Evolutionary conservation across 2,888 invertebrate genomes (phyloP).

Genomic region (Sphaeridia pumilis): DNA sequence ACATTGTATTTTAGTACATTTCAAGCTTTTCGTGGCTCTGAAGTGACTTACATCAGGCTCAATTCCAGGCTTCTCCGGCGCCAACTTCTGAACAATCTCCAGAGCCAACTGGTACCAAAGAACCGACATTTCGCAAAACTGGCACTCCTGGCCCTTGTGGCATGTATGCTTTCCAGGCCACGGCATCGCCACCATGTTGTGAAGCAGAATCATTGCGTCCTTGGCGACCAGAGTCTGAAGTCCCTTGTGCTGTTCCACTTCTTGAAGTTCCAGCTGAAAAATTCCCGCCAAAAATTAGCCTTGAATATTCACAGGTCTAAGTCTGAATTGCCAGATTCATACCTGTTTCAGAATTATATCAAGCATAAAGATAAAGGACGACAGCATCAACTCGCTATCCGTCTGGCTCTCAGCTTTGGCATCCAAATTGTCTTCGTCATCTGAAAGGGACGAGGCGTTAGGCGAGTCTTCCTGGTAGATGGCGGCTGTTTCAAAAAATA

Average conservation of each 20-base stretch:
- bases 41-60: slow-evolving; percentile 57
- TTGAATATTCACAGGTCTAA: neutral
- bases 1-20: neutral
- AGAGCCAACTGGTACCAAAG: slow-evolving; percentile 89
- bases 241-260: slow-evolving; percentile 67
- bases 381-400: slow-evolving; percentile 65
- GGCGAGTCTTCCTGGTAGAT: slow-evolving; percentile 58
- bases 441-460: slow-evolving; percentile 55
- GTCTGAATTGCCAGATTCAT: neutral
- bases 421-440: slow-evolving; percentile 48
- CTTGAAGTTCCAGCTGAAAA: slow-evolving; percentile 65
- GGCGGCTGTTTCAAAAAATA: slow-evolving; percentile 41
- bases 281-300: slow-evolving; percentile 5
- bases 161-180: slow-evolving; percentile 55
- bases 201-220: slow-evolving; percentile 60
- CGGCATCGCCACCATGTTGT: slow-evolving; percentile 58
- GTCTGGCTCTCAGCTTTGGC: slow-evolving; percentile 56
- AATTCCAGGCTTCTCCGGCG: slow-evolving; percentile 58
- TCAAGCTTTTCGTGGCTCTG: neutral
- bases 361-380: slow-evolving; percentile 90
- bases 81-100: slow-evolving; percentile 64
- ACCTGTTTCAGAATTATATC: slow-evolving; percentile 91
- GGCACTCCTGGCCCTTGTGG: slow-evolving; percentile 57
- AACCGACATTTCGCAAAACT: slow-evolving; percentile 82
- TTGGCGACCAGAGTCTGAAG: slow-evolving; percentile 61